A percentile compares a stretch with the other conserved stretches of the same genome.
Conservation (phyloP, 2,797 vertebrate species). For the Bradypodion pumilum region DNA sequence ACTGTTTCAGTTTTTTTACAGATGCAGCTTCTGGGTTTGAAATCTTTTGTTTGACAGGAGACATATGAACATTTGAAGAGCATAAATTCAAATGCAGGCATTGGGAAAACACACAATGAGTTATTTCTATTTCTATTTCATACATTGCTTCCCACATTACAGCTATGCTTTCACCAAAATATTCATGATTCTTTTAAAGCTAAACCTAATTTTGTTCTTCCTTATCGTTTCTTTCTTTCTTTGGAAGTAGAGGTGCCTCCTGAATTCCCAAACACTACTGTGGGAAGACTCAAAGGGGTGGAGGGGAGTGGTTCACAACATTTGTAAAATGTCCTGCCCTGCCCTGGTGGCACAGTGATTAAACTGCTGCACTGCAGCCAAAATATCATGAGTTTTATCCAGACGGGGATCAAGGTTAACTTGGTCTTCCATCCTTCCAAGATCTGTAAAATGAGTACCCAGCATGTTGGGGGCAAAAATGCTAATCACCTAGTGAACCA, state of each 20-base stretch:
- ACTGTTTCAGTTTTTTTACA: constrained; percentile 28
- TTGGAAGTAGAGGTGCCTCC: neutral
- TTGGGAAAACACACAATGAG: constrained; percentile 29
- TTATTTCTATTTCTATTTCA: constrained; percentile 15
- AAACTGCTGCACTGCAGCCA: too few relatives aligned
- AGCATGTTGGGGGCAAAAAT: too few relatives aligned
- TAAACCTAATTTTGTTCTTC: constrained; percentile 9
- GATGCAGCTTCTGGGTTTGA: constrained; percentile 24
- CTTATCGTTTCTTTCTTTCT: neutral
- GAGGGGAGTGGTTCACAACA: too few relatives aligned
- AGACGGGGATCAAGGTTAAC: too few relatives aligned
- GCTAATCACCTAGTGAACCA: too few relatives aligned
- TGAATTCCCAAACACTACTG: neutral
- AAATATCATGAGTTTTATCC: too few relatives aligned
- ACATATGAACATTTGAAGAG: constrained; percentile 28
- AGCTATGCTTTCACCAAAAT: constrained; percentile 21
- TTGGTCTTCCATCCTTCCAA: too few relatives aligned
- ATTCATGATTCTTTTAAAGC: constrained; percentile 21
- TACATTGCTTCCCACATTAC: neutral
- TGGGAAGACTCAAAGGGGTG: too few relatives aligned
- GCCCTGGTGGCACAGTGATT: too few relatives aligned
- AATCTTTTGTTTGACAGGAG: constrained; percentile 37
- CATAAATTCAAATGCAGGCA: constrained; percentile 26
- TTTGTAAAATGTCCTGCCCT: too few relatives aligned
- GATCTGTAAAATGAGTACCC: too few relatives aligned